These are phyloP conservation scores for Synanthedon myopaeformis DNA, from an alignment of 2,888 invertebrate genomes.

Conservation along the genomic window DNA sequence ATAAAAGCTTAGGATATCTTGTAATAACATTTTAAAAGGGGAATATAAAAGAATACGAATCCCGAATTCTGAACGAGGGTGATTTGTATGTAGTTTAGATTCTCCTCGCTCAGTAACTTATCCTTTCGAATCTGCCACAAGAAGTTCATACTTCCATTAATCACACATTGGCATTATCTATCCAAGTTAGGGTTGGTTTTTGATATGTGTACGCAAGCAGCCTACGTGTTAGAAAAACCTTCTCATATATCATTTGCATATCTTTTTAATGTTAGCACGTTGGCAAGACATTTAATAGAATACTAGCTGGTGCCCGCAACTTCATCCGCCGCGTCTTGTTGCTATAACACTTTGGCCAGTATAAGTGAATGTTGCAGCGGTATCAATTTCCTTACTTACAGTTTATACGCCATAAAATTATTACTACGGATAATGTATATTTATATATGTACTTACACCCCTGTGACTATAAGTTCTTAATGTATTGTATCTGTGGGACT, in stretches of 20 bases:
- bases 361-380: too few species aligned
- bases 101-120: conserved; percentile 24
- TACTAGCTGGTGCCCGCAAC: too few species aligned
- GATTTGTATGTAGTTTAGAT: conserved; percentile 40
- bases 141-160: conserved; percentile 45
- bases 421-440: too few species aligned
- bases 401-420: too few species aligned
- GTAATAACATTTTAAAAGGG: background rate
- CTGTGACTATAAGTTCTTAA: too few species aligned
- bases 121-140: conserved; percentile 24
- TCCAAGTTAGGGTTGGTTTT: conserved; percentile 19
- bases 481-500: too few species aligned
- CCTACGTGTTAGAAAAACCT: conserved; percentile 17
- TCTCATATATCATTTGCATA: conserved; percentile 9
- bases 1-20: background rate
- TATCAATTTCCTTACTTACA: too few species aligned
- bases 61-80: conserved; percentile 25
- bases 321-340: too few species aligned
- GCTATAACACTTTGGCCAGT: too few species aligned
- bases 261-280: background rate
- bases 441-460: too few species aligned
- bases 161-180: conserved; percentile 48
- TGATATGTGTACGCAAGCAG: conserved; percentile 22
- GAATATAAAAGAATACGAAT: background rate
- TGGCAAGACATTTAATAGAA: too few species aligned